These are phyloP conservation scores for Amblyteles armatorius DNA, from an alignment of 2,888 invertebrate genomes.

Conservation along the genomic window DNA sequence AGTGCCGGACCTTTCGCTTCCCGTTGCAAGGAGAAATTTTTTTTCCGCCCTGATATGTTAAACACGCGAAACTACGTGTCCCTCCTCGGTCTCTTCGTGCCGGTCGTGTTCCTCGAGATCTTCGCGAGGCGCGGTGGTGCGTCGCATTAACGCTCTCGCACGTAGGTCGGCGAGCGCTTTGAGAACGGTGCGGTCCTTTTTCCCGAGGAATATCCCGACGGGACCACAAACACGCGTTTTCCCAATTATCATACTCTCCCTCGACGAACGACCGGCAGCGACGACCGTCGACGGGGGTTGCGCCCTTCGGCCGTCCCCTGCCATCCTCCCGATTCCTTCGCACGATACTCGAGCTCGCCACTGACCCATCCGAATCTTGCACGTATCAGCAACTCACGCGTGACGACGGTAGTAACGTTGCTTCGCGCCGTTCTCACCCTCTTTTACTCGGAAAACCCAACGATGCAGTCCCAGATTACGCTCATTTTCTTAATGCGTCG, in stretches of 20 bases:
- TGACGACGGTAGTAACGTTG: slow-evolving; percentile 72
- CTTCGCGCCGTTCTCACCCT: slow-evolving; percentile 26
- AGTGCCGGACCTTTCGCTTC: slow-evolving; percentile 38
- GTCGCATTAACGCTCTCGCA: slow-evolving; percentile 57
- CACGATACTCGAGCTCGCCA: slow-evolving; percentile 20
- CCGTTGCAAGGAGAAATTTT: slow-evolving; percentile 34
- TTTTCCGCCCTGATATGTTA: slow-evolving; percentile 20
- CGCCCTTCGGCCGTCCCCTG: slow-evolving; percentile 37
- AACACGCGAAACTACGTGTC: slow-evolving; percentile 7
- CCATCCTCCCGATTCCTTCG: slow-evolving; percentile 29
- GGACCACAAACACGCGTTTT: slow-evolving; percentile 76
- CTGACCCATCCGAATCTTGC: slow-evolving; percentile 69
- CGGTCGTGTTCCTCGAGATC: slow-evolving; percentile 30
- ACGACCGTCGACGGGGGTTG: slow-evolving; percentile 13
- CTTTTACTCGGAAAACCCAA: slow-evolving; percentile 18
- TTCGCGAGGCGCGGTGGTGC: slow-evolving; percentile 25
- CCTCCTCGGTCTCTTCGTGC: slow-evolving; percentile 38
- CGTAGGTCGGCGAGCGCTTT: slow-evolving; percentile 24
- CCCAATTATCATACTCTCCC: slow-evolving; percentile 75
- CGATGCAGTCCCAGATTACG: background rate
- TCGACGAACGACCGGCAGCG: slow-evolving; percentile 13
- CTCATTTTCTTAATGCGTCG: background rate
- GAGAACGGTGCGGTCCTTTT: slow-evolving; percentile 42
- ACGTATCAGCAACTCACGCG: slow-evolving; percentile 80
- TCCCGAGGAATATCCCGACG: slow-evolving; percentile 68